Conservation (phyloP, 2,113 vertebrate species). For the Python bivittatus region DNA sequence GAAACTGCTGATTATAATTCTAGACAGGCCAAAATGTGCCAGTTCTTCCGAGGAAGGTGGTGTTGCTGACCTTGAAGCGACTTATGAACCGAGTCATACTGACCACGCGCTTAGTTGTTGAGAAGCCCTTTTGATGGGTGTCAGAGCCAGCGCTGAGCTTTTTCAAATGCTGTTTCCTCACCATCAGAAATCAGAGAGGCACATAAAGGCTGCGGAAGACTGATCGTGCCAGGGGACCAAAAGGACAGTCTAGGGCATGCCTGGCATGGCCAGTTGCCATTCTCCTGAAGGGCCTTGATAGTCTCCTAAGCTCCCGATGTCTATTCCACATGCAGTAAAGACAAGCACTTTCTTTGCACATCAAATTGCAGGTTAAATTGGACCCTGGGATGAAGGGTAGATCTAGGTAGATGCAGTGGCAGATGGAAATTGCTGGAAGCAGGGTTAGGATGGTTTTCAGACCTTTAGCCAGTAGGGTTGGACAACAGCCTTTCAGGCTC, state of each 20-base stretch:
- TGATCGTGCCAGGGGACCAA: not conserved
- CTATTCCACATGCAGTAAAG: not conserved
- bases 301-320: not conserved
- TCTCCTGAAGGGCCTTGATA: not conserved
- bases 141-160: not conserved
- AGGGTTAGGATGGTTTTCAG: not conserved
- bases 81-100: not conserved
- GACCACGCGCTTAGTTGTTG: not conserved
- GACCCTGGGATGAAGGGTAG: not conserved
- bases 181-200: not conserved
- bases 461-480: not conserved
- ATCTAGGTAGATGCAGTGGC: not conserved
- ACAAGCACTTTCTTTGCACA: not conserved
- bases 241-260: not conserved
- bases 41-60: not conserved
- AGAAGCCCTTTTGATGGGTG: not conserved
- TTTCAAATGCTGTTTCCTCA: not conserved
- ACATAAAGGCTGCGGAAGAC: not conserved
- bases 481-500: not conserved
- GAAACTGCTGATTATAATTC: slow-evolving; percentile 49
- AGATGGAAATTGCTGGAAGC: not conserved
- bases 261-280: not conserved
- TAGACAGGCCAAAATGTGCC: not conserved
- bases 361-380: not conserved
- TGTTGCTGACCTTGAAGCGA: not conserved